Base-by-base conservation (phyloP, 2,888 invertebrate genomes). In the Spilosoma lubricipeda region DNA sequence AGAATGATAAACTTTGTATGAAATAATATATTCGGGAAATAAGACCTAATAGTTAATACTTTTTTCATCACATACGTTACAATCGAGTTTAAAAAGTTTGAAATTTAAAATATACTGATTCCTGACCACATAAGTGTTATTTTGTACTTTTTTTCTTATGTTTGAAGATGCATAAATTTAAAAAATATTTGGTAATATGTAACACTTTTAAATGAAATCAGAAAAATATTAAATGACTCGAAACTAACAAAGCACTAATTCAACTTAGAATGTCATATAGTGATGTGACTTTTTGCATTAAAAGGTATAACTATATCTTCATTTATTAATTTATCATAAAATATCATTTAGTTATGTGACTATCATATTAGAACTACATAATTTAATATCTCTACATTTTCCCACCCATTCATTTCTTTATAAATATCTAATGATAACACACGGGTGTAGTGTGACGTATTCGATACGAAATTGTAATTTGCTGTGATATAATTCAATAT, bases 401-500 rank as follows among this genome's bases (percentile, higher is more conserved):
- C n/a, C 48, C 33, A 52, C 59, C 8, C 42, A 18, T 30, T 63
- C 27, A 45, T 30, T 39, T 59, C 56, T 18, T 0, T 3, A 70
- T 39, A 59, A 39, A 56, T n/a, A n/a, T 27, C 36, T 63, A 70
- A 75, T 64, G 71, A 66, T 80, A 78, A 79, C 75, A 79, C 67
- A 71, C 71, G 71, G 72, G 85, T 85, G 72, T 90, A 90, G 87
- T 88, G 87, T 89, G 85, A 88, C 88, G 86, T 90, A 92, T 91
- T 89, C 88, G 88, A 91, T 91, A 92, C 91, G 91, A 93, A 93
- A 94, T 93, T 94, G 94, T 95, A 93, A 95, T 95, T 94, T 94
- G 91, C 94, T 90, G 91, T 93, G 94, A 94, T 93, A 95, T 95
- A 95, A 95, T 95, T 94, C 94, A 93, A 95, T 95, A 95, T 95